Percentiles rank a stretch among this genome's conserved stretches.
Evolutionary conservation across 2,888 invertebrate genomes (phyloP).

Genomic region (Entomobrya proxima): DNA sequence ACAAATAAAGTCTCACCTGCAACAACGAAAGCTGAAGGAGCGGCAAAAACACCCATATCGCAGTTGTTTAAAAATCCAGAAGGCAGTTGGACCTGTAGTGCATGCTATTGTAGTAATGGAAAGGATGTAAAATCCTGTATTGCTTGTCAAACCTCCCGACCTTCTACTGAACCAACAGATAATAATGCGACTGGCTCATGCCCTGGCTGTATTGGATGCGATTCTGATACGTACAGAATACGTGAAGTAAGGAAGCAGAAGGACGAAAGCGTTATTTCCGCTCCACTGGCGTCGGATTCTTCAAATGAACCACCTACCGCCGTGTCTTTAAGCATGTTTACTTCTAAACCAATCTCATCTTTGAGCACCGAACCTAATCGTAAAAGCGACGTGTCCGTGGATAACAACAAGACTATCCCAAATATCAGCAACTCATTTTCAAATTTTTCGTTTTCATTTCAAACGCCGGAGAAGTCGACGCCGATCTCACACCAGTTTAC

Average conservation of each 20-base stretch:
- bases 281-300: conserved; percentile 16
- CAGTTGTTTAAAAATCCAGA: conserved; percentile 77
- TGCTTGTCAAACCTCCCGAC: conserved; percentile 80
- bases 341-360: not conserved
- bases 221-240: conserved; percentile 68
- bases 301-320: not conserved
- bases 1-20: not conserved
- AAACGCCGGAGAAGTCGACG: conserved; percentile 34
- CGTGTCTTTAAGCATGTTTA: not conserved
- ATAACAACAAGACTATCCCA: not conserved
- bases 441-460: conserved; percentile 64
- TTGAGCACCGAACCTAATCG: not conserved
- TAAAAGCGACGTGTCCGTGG: not conserved
- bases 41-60: conserved; percentile 21
- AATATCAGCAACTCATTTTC: conserved; percentile 29
- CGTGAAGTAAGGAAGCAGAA: not conserved
- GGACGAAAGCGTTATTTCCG: not conserved
- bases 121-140: conserved; percentile 78
- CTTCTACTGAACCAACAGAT: conserved; percentile 77
- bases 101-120: conserved; percentile 81
- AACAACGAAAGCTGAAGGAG: not conserved
- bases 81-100: conserved; percentile 81
- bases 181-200: too few relatives aligned
- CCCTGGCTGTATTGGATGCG: conserved; percentile 67
- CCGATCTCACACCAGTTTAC: conserved; percentile 55